These are phyloP conservation scores for Lanistes nyassanus DNA, from an alignment of 1,140 invertebrate genomes.

Conservation along the genomic window DNA sequence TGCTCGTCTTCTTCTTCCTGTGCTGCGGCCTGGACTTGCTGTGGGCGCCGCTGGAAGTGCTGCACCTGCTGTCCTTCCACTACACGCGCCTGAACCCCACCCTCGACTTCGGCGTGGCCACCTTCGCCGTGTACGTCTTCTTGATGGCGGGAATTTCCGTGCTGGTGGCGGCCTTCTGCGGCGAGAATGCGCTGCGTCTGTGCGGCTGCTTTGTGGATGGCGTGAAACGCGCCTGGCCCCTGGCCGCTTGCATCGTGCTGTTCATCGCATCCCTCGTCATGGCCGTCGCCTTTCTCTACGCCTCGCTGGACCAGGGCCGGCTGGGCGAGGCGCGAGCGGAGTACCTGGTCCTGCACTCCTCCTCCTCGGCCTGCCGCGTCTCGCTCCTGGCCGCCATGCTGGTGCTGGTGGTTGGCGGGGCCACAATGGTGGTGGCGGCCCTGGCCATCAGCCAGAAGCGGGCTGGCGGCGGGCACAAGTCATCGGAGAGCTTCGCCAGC, in stretches of 20 bases:
- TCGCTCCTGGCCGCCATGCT: constrained; percentile 11
- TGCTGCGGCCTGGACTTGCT: constrained; percentile 47
- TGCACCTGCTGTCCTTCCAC: constrained; percentile 46
- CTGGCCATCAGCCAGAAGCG: neutral
- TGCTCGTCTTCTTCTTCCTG: constrained; percentile 48
- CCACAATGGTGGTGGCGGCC: neutral
- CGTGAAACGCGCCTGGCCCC: constrained; percentile 22
- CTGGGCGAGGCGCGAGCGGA: neutral
- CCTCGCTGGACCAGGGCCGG: neutral
- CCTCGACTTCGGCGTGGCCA: constrained; percentile 40
- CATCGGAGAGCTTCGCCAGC: constrained; percentile 13
- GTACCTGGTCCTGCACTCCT: constrained; percentile 7
- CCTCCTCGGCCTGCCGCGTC: neutral
- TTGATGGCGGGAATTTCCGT: constrained; percentile 39
- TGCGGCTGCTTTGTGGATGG: constrained; percentile 10
- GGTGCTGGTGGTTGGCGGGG: constrained; percentile 8
- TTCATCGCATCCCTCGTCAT: constrained; percentile 18
- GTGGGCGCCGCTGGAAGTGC: constrained; percentile 56
- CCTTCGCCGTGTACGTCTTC: constrained; percentile 48
- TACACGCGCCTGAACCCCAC: constrained; percentile 29
- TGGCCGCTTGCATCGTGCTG: constrained; percentile 14
- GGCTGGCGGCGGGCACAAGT: neutral
- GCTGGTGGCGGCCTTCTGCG: constrained; percentile 26
- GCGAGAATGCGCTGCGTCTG: constrained; percentile 24
- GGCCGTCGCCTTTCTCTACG: constrained; percentile 14